Percentiles rank a stretch among this genome's conserved stretches.
These are phyloP conservation scores for Ctenodactylus gundi DNA, from an alignment of 2,113 vertebrate species.

Conservation along the genomic window DNA sequence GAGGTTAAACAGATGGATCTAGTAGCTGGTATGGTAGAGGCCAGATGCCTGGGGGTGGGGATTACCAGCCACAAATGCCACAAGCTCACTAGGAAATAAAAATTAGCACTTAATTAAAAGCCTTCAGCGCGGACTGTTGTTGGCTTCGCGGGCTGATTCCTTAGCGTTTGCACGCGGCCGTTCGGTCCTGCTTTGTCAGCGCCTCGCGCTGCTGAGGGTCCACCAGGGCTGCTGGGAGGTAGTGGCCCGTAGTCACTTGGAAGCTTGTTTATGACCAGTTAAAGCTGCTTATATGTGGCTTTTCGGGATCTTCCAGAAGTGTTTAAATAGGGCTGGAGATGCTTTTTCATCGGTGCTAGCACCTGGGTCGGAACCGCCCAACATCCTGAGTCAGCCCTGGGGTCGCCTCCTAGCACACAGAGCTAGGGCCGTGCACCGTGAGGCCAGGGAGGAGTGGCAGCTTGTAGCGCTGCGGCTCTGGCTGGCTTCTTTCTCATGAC, in stretches of 20 bases:
- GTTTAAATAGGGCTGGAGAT: neutral
- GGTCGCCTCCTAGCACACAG: no score
- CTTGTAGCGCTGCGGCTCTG: no score
- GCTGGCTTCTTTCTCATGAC: no score
- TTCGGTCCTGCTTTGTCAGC: neutral
- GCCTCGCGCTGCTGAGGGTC: rapidly evolving
- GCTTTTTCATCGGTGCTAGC: no score
- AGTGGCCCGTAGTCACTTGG: neutral
- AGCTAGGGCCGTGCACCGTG: no score
- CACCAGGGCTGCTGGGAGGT: neutral
- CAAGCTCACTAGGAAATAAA: neutral
- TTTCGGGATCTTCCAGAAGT: neutral
- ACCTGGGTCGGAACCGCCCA: no score
- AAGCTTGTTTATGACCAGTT: neutral
- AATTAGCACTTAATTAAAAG: slow-evolving; percentile 22
- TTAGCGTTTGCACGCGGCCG: no score
- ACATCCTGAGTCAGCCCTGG: no score
- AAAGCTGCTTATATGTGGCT: neutral
- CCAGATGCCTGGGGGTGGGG: neutral
- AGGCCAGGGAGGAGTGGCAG: no score
- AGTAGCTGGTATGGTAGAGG: neutral
- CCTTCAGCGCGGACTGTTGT: no score
- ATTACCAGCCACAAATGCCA: neutral
- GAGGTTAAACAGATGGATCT: neutral
- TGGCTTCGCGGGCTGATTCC: no score